Base-by-base conservation (phyloP, 2,113 vertebrate species). In the Limanda limanda region DNA sequence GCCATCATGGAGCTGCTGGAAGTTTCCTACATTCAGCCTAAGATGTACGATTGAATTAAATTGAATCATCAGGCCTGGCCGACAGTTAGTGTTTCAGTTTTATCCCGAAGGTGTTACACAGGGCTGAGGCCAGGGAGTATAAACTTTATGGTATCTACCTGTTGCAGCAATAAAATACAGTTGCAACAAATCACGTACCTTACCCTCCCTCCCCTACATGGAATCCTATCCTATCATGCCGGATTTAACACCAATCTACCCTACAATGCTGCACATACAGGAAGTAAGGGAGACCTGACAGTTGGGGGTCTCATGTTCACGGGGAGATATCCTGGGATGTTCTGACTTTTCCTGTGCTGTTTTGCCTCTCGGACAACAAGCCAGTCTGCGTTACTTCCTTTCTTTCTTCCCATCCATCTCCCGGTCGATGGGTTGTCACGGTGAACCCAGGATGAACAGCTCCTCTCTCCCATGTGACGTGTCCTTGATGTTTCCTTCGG, bases 381-480 rank as follows among this genome's bases (percentile, higher is more conserved):
- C 68, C 31, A 25, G 78, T 85, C 85, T 88, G 62, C 2, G 9
- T 61, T 68, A 31, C 86, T 90, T 91, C 88, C 87, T 72, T 27
- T 72, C 69, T 60, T 21, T 68, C 82, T 63, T 25, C 35, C 71
- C 83, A 56, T 82, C 64, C 10, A 15, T 71, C 66, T 78, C 35
- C 73, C 75, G 52, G 71, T 86, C 5, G 3, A 68, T 55, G 52
- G 21, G 48, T 70, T 59, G 74, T 87, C 74, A 74, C 45, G 48
- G 59, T 63, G 66, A 82, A 63, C n/a, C 48, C 35, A 61, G 63
- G 78, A 71, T 40, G 66, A 82, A 70, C 58, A 18, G 8, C 2
- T 57, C 54, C 62, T 77, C 27, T 31, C 27, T 31, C 80, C 58
- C 68, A 18, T 20, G 68, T 54, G 71, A 60, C 66, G 45, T 68